Percentiles rank a stretch among this genome's conserved stretches.
phyloP scores from a whole-genome alignment of 2,888 invertebrate species.

The Eristalis tenax region DNA sequence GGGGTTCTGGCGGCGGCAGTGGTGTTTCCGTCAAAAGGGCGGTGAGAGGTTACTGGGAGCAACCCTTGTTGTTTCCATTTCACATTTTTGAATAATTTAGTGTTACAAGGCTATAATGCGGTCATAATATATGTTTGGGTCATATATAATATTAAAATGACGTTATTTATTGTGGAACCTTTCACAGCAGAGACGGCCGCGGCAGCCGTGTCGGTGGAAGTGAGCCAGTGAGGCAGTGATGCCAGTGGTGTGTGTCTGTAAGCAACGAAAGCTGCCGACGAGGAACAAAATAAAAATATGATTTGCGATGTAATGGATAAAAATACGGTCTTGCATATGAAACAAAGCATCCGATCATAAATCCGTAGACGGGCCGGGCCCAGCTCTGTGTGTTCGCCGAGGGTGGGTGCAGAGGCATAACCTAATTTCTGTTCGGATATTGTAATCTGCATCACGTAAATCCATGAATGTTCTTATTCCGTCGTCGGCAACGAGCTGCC shows the following conservation, averaged over 20 bases:
- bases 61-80: slow-evolving; percentile 69
- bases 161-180: slow-evolving; percentile 75
- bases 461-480: slow-evolving; percentile 68
- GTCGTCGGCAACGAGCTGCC: neutral
- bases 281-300: slow-evolving; percentile 71
- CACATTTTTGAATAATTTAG: slow-evolving; percentile 72
- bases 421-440: slow-evolving; percentile 74
- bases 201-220: neutral
- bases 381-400: neutral
- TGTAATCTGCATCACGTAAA: slow-evolving; percentile 74
- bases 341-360: slow-evolving; percentile 69
- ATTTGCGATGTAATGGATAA: slow-evolving; percentile 74
- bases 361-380: slow-evolving; percentile 55
- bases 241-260: neutral
- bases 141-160: slow-evolving; percentile 74
- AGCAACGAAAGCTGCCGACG: neutral
- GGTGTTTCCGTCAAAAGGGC: neutral
- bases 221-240: slow-evolving; percentile 6
- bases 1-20: slow-evolving; percentile 9
- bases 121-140: slow-evolving; percentile 73
- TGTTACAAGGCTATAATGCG: slow-evolving; percentile 73
- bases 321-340: slow-evolving; percentile 73
- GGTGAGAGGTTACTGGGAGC: slow-evolving; percentile 5
- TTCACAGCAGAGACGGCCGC: slow-evolving; percentile 54
- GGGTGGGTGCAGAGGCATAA: slow-evolving; percentile 62